Evolutionary conservation across 1,140 invertebrate species (phyloP).

Genomic region (Camponotus floridanus): DNA sequence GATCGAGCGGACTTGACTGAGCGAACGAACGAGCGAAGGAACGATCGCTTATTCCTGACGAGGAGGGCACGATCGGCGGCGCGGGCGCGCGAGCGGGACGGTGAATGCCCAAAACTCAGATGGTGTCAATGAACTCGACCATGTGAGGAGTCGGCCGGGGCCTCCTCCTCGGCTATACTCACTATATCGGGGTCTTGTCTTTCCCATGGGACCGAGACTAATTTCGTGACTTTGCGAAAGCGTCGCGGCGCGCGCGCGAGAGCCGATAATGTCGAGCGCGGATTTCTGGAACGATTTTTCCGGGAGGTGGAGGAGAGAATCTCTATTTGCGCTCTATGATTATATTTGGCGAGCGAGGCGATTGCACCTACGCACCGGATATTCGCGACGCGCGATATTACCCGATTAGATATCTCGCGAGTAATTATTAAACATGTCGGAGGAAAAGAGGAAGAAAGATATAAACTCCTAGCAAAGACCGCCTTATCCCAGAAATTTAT

Average conservation of each 20-base stretch:
- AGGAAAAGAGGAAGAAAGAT: no score
- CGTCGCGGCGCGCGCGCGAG: conserved; percentile 31
- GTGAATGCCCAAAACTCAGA: conserved; percentile 85
- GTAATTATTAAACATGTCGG: background rate
- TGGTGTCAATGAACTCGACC: conserved; percentile 86
- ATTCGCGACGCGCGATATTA: conserved; percentile 14
- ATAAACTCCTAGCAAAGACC: background rate
- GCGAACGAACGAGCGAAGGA: conserved; percentile 63
- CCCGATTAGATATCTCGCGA: conserved; percentile 13
- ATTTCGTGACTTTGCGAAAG: conserved; percentile 85
- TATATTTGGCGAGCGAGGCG: background rate
- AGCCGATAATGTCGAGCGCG: conserved; percentile 52
- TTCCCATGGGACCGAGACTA: conserved; percentile 86
- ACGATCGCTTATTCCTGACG: conserved; percentile 73
- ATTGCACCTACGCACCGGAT: background rate
- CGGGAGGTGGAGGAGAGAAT: background rate
- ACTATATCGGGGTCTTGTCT: conserved; percentile 86
- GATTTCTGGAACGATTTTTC: conserved; percentile 34
- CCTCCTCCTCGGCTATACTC: conserved; percentile 77
- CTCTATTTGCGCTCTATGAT: background rate
- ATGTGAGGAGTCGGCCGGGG: conserved; percentile 83
- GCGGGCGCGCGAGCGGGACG: conserved; percentile 77
- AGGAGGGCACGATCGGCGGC: conserved; percentile 65
- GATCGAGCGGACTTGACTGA: conserved; percentile 61
- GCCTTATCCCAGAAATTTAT: background rate